Percentiles rank a stretch among this genome's conserved stretches.
Evolutionary conservation across 2,888 invertebrate species (phyloP).

Genomic region (Eupithecia vulgata): DNA sequence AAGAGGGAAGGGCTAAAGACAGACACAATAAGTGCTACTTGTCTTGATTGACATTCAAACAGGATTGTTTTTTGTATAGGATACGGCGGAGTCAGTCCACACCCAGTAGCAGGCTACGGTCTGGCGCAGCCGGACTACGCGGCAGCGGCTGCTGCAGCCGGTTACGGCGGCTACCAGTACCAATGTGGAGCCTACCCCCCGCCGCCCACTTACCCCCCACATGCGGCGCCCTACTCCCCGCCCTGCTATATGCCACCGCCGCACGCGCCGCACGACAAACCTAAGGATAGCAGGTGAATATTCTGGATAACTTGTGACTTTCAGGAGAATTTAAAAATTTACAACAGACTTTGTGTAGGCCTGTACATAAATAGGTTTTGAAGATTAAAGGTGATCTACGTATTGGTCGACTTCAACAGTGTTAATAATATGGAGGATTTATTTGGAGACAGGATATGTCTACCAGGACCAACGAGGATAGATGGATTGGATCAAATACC

Average conservation of each 20-base stretch:
- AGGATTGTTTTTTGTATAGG: slow-evolving; percentile 74
- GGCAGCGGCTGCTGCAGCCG: slow-evolving; percentile 87
- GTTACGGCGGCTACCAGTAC: slow-evolving; percentile 85
- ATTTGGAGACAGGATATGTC: neutral
- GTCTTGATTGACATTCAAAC: no score
- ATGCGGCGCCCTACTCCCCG: slow-evolving; percentile 89
- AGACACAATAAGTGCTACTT: neutral
- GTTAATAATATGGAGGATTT: neutral
- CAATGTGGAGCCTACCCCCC: slow-evolving; percentile 86
- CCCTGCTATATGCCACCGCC: slow-evolving; percentile 96
- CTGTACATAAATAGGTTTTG: neutral
- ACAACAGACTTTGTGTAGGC: neutral
- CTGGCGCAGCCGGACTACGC: slow-evolving; percentile 93
- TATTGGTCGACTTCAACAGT: neutral
- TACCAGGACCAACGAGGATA: neutral
- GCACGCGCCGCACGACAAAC: slow-evolving; percentile 91
- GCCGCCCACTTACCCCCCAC: slow-evolving; percentile 85
- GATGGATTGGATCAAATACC: slow-evolving; percentile 5
- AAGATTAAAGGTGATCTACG: neutral
- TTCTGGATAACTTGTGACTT: slow-evolving; percentile 24
- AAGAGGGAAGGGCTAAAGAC: neutral
- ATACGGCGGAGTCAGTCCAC: slow-evolving; percentile 93
- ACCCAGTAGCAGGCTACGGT: slow-evolving; percentile 90
- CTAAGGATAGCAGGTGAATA: slow-evolving; percentile 89
- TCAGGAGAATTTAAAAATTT: neutral